Evolutionary conservation across 2,113 vertebrate species (phyloP), one percentile per base, ranked within the genome.

Genomic region (Pollimyrus isidori): DNA sequence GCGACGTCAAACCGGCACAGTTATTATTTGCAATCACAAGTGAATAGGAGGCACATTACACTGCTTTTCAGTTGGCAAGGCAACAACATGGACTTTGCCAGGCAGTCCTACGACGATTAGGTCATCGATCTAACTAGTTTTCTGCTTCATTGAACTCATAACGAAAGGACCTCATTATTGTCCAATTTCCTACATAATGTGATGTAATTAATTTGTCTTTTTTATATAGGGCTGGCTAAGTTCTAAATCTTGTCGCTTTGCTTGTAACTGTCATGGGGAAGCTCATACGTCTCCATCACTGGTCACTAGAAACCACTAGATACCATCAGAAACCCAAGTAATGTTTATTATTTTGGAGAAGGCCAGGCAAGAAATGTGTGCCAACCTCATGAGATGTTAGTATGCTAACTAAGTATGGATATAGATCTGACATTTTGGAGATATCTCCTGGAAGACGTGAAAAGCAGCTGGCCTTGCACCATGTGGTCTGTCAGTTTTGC

Each of bases 321-420:
- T 91, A 91, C 94, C 93, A 85, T 91, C 65, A 58, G 84, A 91
- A 91, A 7, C 91, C 93, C 2, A 84, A 23, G 45, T 84, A n/a
- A 39, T 46, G 42, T 91, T 92, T 92, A 92, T 91, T 89, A 93
- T 65, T 90, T 90, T 89, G 91, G 58, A 45, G 15, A 17, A 90
- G 88, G 88, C 3, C 19, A 83, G 94, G 91, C 93, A 49, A 94
- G 92, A 88, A 88, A 92, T 90, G 9, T 83, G 80, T 83, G 42
- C 39, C 80, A 83, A 21, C 39, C 80, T 42, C 35, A 39, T 46
- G 15, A 45, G 42, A 83, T 83, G 21, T 46, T 83, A 83, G 35
- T 10, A 83, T 83, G 39, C 3, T 45, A 83, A 83, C 80, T 83
- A 83, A 83, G 35, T 83, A 10, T 83, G 42, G 42, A 83, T 48